Conservation (phyloP, 2,888 invertebrate genomes). For the Ichneumoninae sp. region DNA sequence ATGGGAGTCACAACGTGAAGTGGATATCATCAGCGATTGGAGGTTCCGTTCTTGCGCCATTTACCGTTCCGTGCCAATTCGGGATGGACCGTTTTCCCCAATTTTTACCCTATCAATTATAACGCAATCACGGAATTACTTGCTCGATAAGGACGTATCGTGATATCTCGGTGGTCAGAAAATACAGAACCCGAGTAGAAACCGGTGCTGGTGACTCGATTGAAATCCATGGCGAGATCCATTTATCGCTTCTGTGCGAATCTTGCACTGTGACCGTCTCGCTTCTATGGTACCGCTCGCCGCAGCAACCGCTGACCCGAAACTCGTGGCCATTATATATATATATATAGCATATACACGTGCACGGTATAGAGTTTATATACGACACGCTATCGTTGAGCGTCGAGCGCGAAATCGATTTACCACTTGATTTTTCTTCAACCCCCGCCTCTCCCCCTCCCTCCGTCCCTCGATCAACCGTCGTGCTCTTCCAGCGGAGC, state of each 20-base stretch:
- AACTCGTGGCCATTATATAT: constrained; percentile 30
- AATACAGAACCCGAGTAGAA: constrained; percentile 25
- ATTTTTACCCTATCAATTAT: not conserved
- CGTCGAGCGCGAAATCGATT: constrained; percentile 60
- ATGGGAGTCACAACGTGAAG: no score
- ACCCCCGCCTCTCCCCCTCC: constrained; percentile 27
- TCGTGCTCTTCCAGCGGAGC: constrained; percentile 12
- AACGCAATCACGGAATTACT: not conserved
- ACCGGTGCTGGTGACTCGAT: constrained; percentile 29
- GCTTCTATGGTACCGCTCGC: constrained; percentile 38
- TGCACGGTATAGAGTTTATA: constrained; percentile 26
- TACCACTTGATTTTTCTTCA: constrained; percentile 53
- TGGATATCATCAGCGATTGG: no score
- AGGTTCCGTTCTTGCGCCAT: not conserved
- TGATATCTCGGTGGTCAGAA: not conserved
- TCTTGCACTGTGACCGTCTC: constrained; percentile 59
- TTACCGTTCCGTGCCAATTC: not conserved
- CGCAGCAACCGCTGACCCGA: constrained; percentile 54
- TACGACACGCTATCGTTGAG: constrained; percentile 29
- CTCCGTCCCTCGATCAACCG: not conserved
- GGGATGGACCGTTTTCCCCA: not conserved
- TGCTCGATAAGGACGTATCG: not conserved
- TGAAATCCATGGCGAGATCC: constrained; percentile 49
- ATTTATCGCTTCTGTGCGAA: constrained; percentile 61
- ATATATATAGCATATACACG: constrained; percentile 17